phyloP scores from a whole-genome alignment of 37 sponge, comb jelly and placozoan genomes.

The Aplysina aerophoba region DNA sequence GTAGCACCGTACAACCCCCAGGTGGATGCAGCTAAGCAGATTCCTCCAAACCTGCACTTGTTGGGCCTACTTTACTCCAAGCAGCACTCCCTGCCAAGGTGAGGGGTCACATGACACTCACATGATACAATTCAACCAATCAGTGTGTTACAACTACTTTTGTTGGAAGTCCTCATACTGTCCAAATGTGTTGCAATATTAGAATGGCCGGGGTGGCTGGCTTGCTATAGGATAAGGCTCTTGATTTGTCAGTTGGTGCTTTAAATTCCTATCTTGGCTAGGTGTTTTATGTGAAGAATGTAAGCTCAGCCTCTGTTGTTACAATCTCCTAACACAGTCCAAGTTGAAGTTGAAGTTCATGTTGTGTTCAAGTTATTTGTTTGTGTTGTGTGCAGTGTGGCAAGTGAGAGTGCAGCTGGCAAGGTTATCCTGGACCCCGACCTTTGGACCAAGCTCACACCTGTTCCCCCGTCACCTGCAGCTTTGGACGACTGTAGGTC shows the following conservation, averaged over 20 bases:
- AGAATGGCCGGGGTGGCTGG: no score
- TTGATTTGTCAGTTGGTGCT: no score
- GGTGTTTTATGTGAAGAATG: no score
- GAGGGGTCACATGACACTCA: background rate
- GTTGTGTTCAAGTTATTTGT: background rate
- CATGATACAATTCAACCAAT: no score
- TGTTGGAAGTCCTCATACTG: no score
- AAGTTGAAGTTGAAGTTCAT: no score
- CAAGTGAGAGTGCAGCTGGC: background rate
- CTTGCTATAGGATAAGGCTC: no score
- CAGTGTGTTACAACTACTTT: no score
- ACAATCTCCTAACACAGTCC: no score
- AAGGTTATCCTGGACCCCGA: background rate
- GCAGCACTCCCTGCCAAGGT: conserved; percentile 4
- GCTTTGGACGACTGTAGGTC: background rate
- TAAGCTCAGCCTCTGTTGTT: no score
- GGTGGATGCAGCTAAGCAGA: conserved; percentile 25
- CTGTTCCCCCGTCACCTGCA: conserved; percentile 22
- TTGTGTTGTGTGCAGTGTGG: background rate
- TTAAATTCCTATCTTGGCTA: no score
- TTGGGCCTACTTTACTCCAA: conserved; percentile 34
- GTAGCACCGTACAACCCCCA: background rate
- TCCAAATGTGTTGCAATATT: no score
- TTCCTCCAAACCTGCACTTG: conserved; percentile 44
- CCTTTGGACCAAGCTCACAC: conserved; percentile 8